These are phyloP conservation scores for Caenorhabditis sp. DNA, from an alignment of 2,888 invertebrate genomes.

Conservation along the genomic window DNA sequence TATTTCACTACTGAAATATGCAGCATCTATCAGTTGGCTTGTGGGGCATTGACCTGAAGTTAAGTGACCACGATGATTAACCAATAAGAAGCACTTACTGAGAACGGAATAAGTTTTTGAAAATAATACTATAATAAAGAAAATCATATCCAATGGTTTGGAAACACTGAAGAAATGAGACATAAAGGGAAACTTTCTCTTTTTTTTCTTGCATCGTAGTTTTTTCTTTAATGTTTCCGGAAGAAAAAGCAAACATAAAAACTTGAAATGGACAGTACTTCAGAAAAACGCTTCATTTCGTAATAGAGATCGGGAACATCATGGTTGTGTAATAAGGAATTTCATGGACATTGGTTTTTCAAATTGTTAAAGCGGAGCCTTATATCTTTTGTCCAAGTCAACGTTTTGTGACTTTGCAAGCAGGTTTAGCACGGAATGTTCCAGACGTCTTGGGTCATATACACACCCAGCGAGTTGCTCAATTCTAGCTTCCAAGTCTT, in stretches of 20 bases:
- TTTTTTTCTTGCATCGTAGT: background rate
- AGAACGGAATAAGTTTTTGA: slow-evolving; percentile 2
- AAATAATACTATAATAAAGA: slow-evolving; percentile 15
- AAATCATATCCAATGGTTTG: slow-evolving; percentile 6
- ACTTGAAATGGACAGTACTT: slow-evolving; percentile 39
- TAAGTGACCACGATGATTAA: background rate
- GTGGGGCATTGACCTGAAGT: slow-evolving; percentile 54
- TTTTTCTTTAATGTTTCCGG: slow-evolving; percentile 16
- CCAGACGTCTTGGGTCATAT: slow-evolving; percentile 67
- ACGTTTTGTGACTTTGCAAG: slow-evolving; percentile 67
- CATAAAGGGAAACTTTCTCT: background rate
- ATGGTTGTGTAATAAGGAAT: background rate
- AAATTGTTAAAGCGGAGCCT: slow-evolving; percentile 4
- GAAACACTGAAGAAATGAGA: background rate
- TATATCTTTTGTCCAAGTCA: slow-evolving; percentile 64
- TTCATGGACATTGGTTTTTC: too few species aligned
- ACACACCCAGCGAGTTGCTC: slow-evolving; percentile 69
- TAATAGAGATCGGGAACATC: background rate
- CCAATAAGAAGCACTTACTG: background rate
- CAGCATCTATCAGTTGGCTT: slow-evolving; percentile 64
- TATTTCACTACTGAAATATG: slow-evolving; percentile 59
- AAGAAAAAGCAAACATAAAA: slow-evolving; percentile 44
- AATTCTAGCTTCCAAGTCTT: slow-evolving; percentile 65
- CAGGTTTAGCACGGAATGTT: slow-evolving; percentile 64
- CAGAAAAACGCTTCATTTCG: slow-evolving; percentile 17